These are phyloP conservation scores for Temnopleurus reevesii DNA, from an alignment of 53 echinoderm and acorn worm species.

Conservation along the genomic window DNA sequence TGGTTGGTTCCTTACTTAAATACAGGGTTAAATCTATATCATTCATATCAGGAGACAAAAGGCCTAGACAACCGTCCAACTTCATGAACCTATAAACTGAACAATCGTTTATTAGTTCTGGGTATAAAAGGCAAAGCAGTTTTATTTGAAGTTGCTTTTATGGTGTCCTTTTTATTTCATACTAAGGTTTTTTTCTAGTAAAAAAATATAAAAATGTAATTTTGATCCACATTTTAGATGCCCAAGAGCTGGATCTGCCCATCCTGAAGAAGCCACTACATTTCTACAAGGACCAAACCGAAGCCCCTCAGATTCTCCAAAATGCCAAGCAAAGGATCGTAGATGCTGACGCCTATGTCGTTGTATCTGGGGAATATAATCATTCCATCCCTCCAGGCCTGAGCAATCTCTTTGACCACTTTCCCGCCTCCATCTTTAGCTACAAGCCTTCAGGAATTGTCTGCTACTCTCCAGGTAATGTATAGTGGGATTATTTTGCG, in stretches of 20 bases:
- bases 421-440: slow-evolving; percentile 73
- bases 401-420: slow-evolving; percentile 87
- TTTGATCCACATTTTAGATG: slow-evolving; percentile 66
- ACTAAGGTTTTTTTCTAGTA: not conserved
- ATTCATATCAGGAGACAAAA: too few relatives aligned
- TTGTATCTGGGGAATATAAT: slow-evolving; percentile 94
- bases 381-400: slow-evolving; percentile 95
- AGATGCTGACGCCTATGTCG: slow-evolving; percentile 83
- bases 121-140: not conserved
- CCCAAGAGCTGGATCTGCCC: slow-evolving; percentile 74
- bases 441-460: slow-evolving; percentile 97
- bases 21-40: too few relatives aligned
- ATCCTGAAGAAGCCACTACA: slow-evolving; percentile 78
- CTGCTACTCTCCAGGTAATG: slow-evolving; percentile 96
- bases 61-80: too few relatives aligned
- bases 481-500: too few relatives aligned
- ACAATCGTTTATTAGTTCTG: too few relatives aligned
- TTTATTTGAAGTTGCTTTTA: too few relatives aligned
- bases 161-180: too few relatives aligned
- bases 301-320: slow-evolving; percentile 65
- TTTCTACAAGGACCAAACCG: slow-evolving; percentile 70
- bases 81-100: too few relatives aligned
- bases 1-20: too few relatives aligned
- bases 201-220: not conserved
- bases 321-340: slow-evolving; percentile 67